A percentile compares a stretch with the other conserved stretches of the same genome.
phyloP scores from a whole-genome alignment of 2,888 invertebrate genomes.

The Eulithis prunata region DNA sequence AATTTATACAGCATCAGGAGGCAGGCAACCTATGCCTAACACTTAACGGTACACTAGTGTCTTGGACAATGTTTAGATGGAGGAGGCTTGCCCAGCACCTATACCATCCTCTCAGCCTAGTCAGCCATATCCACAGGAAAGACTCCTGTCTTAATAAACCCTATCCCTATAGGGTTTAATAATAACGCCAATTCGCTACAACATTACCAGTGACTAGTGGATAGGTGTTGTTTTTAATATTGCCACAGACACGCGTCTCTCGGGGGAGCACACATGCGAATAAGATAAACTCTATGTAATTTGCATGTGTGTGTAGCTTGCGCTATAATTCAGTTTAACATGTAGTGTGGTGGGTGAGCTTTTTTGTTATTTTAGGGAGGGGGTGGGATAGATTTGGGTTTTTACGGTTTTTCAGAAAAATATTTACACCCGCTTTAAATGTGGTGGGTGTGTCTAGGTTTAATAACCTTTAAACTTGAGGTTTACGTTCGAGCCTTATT shows the following conservation, averaged over 20 bases:
- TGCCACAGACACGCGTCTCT: slow-evolving; percentile 69
- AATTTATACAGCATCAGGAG: too few species aligned
- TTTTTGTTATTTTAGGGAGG: slow-evolving; percentile 18
- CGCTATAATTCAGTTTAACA: slow-evolving; percentile 1
- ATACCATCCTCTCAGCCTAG: too few species aligned
- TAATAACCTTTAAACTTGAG: too few species aligned
- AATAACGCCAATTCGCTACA: slow-evolving; percentile 11
- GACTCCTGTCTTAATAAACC: too few species aligned
- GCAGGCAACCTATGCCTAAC: too few species aligned
- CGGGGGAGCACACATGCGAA: slow-evolving; percentile 60
- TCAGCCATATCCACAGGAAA: too few species aligned
- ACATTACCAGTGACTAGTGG: slow-evolving; percentile 29
- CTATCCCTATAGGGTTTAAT: too few species aligned
- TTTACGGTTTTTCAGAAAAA: not conserved
- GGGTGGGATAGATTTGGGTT: slow-evolving; percentile 4
- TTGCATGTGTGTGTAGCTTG: slow-evolving; percentile 19
- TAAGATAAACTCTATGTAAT: slow-evolving; percentile 36
- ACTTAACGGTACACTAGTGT: too few species aligned
- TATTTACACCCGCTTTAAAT: not conserved
- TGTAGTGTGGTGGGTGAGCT: slow-evolving; percentile 1
- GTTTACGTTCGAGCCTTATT: too few species aligned
- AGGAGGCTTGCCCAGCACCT: too few species aligned
- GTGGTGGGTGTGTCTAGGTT: not conserved
- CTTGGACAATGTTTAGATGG: too few species aligned
- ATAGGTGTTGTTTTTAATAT: slow-evolving; percentile 70